Evolutionary conservation across 2,888 invertebrate genomes (phyloP), one percentile per base, ranked within the genome.

Genomic region (Clivina fossor): DNA sequence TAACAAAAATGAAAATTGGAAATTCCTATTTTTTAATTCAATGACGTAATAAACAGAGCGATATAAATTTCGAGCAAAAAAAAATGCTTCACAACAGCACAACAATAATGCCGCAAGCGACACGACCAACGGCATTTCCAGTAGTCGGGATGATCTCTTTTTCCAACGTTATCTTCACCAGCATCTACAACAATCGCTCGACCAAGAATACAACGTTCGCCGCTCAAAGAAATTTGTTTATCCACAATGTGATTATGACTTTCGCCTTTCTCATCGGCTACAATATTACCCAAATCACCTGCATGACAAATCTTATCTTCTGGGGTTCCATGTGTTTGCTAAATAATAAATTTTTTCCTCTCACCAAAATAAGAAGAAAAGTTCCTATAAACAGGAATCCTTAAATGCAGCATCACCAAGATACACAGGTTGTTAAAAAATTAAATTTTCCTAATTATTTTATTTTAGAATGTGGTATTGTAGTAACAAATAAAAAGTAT

Each of bases 201-300:
- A 46, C 91, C 90, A 33, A 92, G 65, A 64, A 93, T 84, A 66
- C 76, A 79, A 65, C 82, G 76, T 2, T 76, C 72, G 2, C 90
- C 89, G 30, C 68, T 69, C 16, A 91, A 74, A n/a, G 82, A 76
- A 59, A 90, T 83, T 38, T 80, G 60, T 4, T 70, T 69, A 73
- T 91, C 90, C 0, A 72, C 73, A 60, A 88, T 76, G 61, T 83
- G 76, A 22, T 90, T 69, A 7, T 69, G 71, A 1, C 84, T 83
- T n/a, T 75, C 68, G 4, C 71, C 81, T 20, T 74, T 66, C 0
- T 67, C 70, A 65, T 82, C 77, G 16, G 88, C 87, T n/a, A 74
- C 69, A 40, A 93, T 76, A 73, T 93, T 93, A 18, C 93, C 93
- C 48, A 93, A 77, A 71, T 93, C 93, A 2, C 93, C 93, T 1